These are phyloP conservation scores for Leptoclinus maculatus DNA, from an alignment of 2,797 vertebrate species.

Conservation along the genomic window DNA sequence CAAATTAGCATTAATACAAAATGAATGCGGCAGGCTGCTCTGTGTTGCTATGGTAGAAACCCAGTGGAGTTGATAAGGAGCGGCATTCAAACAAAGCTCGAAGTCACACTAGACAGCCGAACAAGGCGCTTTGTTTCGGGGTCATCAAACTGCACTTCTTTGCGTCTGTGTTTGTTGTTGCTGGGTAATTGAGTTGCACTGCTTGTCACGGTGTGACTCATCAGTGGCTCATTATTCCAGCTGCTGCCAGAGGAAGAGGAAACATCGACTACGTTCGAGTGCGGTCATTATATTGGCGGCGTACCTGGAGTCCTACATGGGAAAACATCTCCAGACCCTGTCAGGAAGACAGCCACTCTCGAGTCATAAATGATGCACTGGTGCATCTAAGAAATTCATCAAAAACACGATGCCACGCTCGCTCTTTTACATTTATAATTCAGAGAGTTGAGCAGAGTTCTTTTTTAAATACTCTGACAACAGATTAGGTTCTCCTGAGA, in stretches of 20 bases:
- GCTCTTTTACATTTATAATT: slow-evolving; percentile 48
- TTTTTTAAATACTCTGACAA: background rate
- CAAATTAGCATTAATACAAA: slow-evolving; percentile 47
- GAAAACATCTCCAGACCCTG: slow-evolving; percentile 18
- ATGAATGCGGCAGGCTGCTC: slow-evolving; percentile 26
- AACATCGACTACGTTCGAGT: slow-evolving; percentile 32
- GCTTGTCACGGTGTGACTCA: slow-evolving; percentile 62
- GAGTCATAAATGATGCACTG: slow-evolving; percentile 53
- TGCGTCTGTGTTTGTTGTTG: slow-evolving; percentile 57
- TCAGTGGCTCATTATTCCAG: slow-evolving; percentile 73
- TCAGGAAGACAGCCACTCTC: slow-evolving; percentile 31
- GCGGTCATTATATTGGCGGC: slow-evolving; percentile 52
- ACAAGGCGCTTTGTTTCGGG: slow-evolving; percentile 40
- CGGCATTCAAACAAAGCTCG: slow-evolving; percentile 40
- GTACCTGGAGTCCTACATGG: slow-evolving; percentile 23
- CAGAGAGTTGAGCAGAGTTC: background rate
- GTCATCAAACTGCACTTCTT: slow-evolving; percentile 57
- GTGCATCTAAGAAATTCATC: slow-evolving; percentile 60
- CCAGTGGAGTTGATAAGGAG: slow-evolving; percentile 42
- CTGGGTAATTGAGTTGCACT: slow-evolving; percentile 71
- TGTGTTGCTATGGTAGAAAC: slow-evolving; percentile 3
- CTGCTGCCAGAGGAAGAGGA: slow-evolving; percentile 48
- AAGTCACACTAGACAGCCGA: slow-evolving; percentile 27
- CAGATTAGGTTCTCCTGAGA: background rate
- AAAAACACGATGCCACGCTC: slow-evolving; percentile 22